Evolutionary conservation across 64 coral and sea anemone species (phyloP).

Genomic region (Actinia tenebrosa): DNA sequence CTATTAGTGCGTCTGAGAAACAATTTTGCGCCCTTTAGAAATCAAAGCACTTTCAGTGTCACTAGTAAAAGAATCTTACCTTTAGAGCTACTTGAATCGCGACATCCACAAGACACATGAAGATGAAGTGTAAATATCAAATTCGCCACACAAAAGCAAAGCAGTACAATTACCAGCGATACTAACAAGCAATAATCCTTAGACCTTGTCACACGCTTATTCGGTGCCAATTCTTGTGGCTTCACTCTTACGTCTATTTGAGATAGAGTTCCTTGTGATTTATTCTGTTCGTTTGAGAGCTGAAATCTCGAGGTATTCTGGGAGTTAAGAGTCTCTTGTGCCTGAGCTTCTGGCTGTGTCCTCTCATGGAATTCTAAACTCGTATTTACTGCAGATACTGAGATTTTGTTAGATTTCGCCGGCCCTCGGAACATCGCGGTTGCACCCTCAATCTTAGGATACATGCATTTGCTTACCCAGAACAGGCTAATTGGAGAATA

Average conservation of each 20-base stretch:
- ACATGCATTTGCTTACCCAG: background rate
- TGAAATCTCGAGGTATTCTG: background rate
- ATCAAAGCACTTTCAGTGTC: too few relatives aligned
- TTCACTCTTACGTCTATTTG: background rate
- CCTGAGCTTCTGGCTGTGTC: background rate
- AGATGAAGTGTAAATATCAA: background rate
- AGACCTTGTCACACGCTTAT: background rate
- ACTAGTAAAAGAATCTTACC: background rate
- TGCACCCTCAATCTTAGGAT: background rate
- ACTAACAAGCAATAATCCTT: background rate
- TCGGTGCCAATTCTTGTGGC: background rate
- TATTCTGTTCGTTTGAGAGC: background rate
- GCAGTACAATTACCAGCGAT: background rate
- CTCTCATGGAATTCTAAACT: background rate
- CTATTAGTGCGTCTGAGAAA: too few relatives aligned
- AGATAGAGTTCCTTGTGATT: background rate
- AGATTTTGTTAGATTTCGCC: background rate
- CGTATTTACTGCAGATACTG: background rate
- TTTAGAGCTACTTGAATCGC: background rate
- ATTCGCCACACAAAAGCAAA: background rate
- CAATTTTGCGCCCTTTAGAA: too few relatives aligned
- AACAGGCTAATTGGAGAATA: background rate
- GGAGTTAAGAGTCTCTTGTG: background rate
- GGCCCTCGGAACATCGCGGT: background rate
- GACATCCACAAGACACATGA: background rate